Evolutionary conservation across 2,797 vertebrate genomes (phyloP), one percentile per base, ranked within the genome.

Genomic region (Apodemus agrarius): DNA sequence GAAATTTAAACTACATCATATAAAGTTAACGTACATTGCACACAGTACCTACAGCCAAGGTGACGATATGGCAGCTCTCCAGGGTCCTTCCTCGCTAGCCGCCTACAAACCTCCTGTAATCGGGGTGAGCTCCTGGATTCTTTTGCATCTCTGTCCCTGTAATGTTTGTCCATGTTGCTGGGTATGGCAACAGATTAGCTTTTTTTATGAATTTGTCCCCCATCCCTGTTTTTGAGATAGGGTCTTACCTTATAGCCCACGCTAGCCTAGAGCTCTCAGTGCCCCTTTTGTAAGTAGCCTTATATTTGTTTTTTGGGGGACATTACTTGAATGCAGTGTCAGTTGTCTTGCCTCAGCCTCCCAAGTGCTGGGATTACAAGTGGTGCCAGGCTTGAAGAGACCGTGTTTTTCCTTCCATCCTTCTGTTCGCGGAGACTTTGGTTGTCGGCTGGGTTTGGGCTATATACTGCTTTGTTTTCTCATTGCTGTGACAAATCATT

Each of bases 41-140:
- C 61, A 17, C 9, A 21, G 40, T 72, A 29, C 29, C 29, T n/a
- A 40, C n/a, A 4, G 1, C 40, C 0, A 0, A 19, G 46, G 29
- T 52, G 5, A 40, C 12, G 61, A 40, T 16, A 6, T 0, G 61
- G 11, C 10, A 40, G 43, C 49, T 72, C 87, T 40, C 6, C 22
- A 31, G 72, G 2, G 6, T 4, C 54, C 46, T 59, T 78, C 59
- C 74, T 61, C 11, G 52, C 78, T 10, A 24, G 24, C 24, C 72
- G 14, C 31, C 49, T 5, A 0, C 2, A 13, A 13, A 37, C 13
- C 13, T 81, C 43, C 26, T 0, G 0, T n/a, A 6, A 8, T 40
- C 0, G 57, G 11, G 34, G 46, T 72, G 46, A 72, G 21, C 46
- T n/a, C 67, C 40, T 40, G 29, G 16, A 9, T 76, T 34, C 16